A percentile compares a stretch with the other conserved stretches of the same genome.
Evolutionary conservation across 2,113 vertebrate genomes (phyloP).

Genomic region (Tringa solitaria): DNA sequence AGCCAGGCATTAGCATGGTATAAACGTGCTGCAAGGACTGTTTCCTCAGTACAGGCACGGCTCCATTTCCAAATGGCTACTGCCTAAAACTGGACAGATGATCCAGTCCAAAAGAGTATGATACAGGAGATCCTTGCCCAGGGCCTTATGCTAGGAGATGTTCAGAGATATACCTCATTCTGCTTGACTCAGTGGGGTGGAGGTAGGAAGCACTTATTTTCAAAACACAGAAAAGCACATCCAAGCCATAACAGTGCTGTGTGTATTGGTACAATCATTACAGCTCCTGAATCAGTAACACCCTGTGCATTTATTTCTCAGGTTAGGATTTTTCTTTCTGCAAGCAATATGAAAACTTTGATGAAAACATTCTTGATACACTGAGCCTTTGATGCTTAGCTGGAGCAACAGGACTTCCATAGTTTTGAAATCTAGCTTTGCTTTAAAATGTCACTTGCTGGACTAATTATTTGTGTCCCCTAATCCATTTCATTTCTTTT

Average conservation of each 20-base stretch:
- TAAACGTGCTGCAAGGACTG: not conserved
- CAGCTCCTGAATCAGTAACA: not conserved
- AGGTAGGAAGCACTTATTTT: not conserved
- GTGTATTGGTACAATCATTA: not conserved
- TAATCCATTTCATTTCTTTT: not conserved
- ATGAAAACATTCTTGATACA: not conserved
- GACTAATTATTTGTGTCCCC: not conserved
- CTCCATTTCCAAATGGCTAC: not conserved
- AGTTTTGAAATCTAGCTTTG: not conserved
- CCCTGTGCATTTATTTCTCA: not conserved
- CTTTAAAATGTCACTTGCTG: not conserved
- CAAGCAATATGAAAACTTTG: not conserved
- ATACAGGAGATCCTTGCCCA: not conserved
- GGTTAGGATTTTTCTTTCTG: not conserved
- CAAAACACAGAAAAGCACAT: not conserved
- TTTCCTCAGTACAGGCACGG: not conserved
- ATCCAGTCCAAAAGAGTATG: not conserved
- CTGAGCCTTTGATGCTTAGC: not conserved
- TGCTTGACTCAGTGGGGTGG: not conserved
- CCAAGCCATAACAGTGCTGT: not conserved
- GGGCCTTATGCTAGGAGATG: not conserved
- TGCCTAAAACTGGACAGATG: not conserved
- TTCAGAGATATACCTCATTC: rapidly evolving
- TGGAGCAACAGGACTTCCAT: not conserved
- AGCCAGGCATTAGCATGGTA: not conserved